phyloP scores from a whole-genome alignment of 1,140 invertebrate genomes.

The Lepidostoma basale region DNA sequence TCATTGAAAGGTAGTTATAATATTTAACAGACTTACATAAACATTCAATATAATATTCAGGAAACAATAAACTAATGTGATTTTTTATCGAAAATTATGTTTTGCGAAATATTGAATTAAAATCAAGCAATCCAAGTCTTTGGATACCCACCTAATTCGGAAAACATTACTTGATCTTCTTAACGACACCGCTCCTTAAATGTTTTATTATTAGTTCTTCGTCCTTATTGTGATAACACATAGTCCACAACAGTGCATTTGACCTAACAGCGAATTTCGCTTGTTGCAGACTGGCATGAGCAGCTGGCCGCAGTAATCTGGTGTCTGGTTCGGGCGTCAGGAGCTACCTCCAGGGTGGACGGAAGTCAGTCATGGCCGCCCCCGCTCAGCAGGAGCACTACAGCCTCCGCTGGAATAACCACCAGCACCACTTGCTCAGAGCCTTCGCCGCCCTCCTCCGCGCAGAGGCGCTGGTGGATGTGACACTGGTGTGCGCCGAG shows the following conservation, averaged over 20 bases:
- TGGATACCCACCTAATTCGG: too few species aligned
- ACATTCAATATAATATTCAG: too few species aligned
- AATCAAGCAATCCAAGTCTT: too few species aligned
- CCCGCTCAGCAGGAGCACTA: conserved; percentile 73
- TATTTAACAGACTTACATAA: too few species aligned
- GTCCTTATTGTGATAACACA: background rate
- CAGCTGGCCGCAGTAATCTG: conserved; percentile 44
- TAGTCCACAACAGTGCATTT: background rate
- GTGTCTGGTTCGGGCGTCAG: conserved; percentile 49
- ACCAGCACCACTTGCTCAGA: conserved; percentile 82
- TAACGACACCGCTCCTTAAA: too few species aligned
- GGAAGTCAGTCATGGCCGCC: conserved; percentile 45
- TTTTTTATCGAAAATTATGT: too few species aligned
- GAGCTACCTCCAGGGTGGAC: conserved; percentile 52
- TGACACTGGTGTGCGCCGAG: conserved; percentile 86
- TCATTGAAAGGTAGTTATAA: too few species aligned
- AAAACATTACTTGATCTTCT: too few species aligned
- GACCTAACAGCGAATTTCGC: background rate
- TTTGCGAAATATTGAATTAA: too few species aligned
- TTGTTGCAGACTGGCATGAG: conserved; percentile 23
- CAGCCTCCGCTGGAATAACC: conserved; percentile 91
- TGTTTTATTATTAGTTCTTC: too few species aligned
- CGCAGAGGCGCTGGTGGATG: conserved; percentile 84
- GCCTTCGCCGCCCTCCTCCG: conserved; percentile 85
- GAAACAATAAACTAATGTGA: too few species aligned